A percentile compares a stretch with the other conserved stretches of the same genome.
phyloP scores from a whole-genome alignment of 2,888 invertebrate species.

The Pocota personata region DNA sequence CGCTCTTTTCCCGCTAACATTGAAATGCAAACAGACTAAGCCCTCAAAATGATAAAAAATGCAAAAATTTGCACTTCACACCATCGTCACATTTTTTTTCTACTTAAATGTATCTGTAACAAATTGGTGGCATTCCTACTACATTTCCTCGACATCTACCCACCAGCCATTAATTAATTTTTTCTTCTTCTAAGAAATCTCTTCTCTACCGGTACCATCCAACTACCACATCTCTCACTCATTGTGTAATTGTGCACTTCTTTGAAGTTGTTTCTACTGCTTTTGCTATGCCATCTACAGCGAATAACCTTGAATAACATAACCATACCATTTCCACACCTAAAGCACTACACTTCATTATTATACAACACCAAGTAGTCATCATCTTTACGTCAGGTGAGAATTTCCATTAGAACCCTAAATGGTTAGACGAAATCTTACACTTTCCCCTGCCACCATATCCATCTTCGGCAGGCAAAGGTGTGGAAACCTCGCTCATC shows the following conservation, averaged over 20 bases:
- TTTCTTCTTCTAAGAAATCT: neutral
- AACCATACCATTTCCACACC: neutral
- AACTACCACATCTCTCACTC: neutral
- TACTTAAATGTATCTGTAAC: neutral
- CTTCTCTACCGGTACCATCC: neutral
- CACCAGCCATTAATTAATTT: neutral
- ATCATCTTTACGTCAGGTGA: constrained; percentile 45
- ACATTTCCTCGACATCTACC: neutral
- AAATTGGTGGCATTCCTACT: neutral
- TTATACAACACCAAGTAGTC: constrained; percentile 45
- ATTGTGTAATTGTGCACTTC: constrained; percentile 30
- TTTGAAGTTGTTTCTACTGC: neutral
- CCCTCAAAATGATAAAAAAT: neutral
- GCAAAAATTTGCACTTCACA: neutral
- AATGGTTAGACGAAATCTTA: constrained; percentile 17
- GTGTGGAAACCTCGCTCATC: constrained; percentile 23
- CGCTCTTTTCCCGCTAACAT: neutral
- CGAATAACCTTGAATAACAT: constrained; percentile 32
- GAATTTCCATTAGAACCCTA: constrained; percentile 60
- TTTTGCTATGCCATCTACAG: neutral
- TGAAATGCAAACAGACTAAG: neutral
- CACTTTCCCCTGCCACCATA: neutral
- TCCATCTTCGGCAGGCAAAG: constrained; percentile 4
- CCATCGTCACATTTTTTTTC: neutral
- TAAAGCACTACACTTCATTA: constrained; percentile 39